Evolutionary conservation across 2,797 vertebrate species (phyloP), one percentile per base, ranked within the genome.

Genomic region (Bradypodion pumilum): DNA sequence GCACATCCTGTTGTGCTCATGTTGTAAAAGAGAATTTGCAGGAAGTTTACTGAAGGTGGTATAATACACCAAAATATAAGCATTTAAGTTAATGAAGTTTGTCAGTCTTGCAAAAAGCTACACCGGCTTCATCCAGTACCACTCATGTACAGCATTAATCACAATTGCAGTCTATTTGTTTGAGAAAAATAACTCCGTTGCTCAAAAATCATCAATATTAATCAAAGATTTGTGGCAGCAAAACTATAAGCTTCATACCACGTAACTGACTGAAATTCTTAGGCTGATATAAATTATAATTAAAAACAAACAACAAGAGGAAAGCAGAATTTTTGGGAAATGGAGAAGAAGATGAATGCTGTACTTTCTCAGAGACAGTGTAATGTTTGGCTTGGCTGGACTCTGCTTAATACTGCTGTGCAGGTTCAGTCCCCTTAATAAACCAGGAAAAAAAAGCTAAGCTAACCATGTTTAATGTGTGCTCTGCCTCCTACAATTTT

Each of bases 241-340:
- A 69, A 52, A 75, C 52, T 37, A 44, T 76, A 25, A 29, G 29
- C 52, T 75, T n/a, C 10, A 8, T 81, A 46, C 83, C 75, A 49
- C 32, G 74, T 91, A 87, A 90, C 88, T 91, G 89, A 90, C 80
- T 75, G 88, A 74, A 81, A 85, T 90, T 91, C 88, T 88, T 89
- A 37, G 78, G 87, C 82, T 85, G 74, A 88, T 90, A 85, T 84
- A 90, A 69, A 89, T 90, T 46, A 37, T 68, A 44, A 80, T 85
- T 70, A 56, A 59, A 80, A 68, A 37, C 40, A 60, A 85, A 60
- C 49, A 60, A 70, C 27, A 19, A 29, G 40, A 21, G 25, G 19
- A 2, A 63, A 84, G n/a, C 1, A 60, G 70, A 65, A 86, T 49
- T 49, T 60, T 70, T 56, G 52, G 52, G 52, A n/a, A n/a, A n/a